These are phyloP conservation scores for Centropristis striata DNA, from an alignment of 2,113 vertebrate species.

Conservation along the genomic window DNA sequence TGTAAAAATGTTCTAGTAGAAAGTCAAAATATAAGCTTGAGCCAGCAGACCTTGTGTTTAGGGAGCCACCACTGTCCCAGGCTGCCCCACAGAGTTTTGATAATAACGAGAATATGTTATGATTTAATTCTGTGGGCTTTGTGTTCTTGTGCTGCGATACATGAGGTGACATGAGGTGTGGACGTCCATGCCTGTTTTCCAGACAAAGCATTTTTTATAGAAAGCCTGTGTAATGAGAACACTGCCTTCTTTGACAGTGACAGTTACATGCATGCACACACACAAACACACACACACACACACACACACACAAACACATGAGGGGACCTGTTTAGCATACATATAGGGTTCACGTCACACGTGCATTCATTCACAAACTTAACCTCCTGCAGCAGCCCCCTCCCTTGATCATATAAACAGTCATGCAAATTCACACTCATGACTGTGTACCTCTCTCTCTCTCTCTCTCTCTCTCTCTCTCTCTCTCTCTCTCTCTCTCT, in stretches of 20 bases:
- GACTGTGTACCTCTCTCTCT: background rate
- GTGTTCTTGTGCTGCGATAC: background rate
- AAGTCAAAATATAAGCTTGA: too few species aligned
- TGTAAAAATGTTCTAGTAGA: too few species aligned
- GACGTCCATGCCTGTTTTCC: slow-evolving; percentile 16
- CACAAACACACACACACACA: background rate
- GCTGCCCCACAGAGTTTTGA: background rate
- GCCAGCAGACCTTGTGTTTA: background rate
- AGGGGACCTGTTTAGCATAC: slow-evolving; percentile 3
- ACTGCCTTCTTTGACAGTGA: slow-evolving; percentile 30
- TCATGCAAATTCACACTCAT: slow-evolving; percentile 3
- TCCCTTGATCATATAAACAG: slow-evolving; percentile 1
- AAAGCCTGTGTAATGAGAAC: slow-evolving; percentile 48
- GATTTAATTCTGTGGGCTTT: too few species aligned
- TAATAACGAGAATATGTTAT: background rate
- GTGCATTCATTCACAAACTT: background rate
- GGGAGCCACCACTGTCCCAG: background rate
- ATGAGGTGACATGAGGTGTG: slow-evolving; percentile 1
- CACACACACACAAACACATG: background rate
- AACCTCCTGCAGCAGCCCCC: background rate
- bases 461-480: too few species aligned
- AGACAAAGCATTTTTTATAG: slow-evolving; percentile 39
- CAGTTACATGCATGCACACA: background rate
- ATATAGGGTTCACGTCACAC: slow-evolving; percentile 4
- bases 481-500: too few species aligned